Percentiles rank a stretch among this genome's conserved stretches.
Evolutionary conservation across 1,140 invertebrate genomes (phyloP).

Genomic region (Eurosta solidaginis): DNA sequence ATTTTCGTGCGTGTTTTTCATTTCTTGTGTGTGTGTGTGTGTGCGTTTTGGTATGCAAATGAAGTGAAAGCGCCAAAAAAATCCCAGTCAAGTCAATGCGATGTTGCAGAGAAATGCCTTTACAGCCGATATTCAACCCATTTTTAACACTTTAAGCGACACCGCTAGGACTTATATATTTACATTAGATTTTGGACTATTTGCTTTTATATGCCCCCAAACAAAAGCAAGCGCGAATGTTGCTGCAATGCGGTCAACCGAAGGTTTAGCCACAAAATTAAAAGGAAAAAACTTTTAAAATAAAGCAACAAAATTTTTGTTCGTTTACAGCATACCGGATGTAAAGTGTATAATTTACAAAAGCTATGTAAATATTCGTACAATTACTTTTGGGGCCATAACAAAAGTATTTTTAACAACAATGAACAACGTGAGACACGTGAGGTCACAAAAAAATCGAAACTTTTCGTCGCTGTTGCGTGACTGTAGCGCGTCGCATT

Average conservation of each 20-base stretch:
- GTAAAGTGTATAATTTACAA: constrained; percentile 18
- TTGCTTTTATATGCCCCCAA: not conserved
- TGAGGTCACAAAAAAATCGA: constrained; percentile 17
- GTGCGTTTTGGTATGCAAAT: not conserved
- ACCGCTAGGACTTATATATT: too few species aligned
- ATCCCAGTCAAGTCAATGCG: constrained; percentile 14
- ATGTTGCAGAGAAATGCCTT: not conserved
- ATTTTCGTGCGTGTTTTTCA: not conserved
- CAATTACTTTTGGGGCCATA: not conserved
- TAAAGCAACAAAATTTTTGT: not conserved
- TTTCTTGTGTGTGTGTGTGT: not conserved
- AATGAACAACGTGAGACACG: not conserved
- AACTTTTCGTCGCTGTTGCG: constrained; percentile 2
- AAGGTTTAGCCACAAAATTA: not conserved
- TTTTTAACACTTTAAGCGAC: not conserved
- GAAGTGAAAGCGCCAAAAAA: constrained; percentile 21
- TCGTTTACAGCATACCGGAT: not conserved
- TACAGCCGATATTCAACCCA: not conserved
- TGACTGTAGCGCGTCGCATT: not conserved
- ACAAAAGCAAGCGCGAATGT: not conserved
- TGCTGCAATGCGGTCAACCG: not conserved
- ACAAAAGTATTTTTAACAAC: not conserved
- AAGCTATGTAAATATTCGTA: too few species aligned
- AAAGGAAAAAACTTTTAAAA: not conserved
- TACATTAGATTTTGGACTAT: constrained; percentile 9